Conservation (phyloP, 2,797 vertebrate genomes). For the Zenarchopterus dispar region DNA sequence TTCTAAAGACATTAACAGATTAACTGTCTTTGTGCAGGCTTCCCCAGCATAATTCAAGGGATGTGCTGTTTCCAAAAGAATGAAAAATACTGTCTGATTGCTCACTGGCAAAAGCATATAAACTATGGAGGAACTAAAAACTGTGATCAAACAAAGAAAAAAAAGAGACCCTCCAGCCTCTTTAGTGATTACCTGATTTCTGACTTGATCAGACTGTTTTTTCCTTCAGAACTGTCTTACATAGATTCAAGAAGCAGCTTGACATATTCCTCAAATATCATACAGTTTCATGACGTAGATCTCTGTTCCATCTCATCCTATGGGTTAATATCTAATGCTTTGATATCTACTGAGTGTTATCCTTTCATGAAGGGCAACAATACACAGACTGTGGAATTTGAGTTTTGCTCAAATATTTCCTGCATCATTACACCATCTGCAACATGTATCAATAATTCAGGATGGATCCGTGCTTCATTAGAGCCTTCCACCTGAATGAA, state of each 20-base stretch:
- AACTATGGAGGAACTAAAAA: not conserved
- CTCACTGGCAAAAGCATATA: slow-evolving; percentile 3
- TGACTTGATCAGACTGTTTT: not conserved
- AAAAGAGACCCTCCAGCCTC: not conserved
- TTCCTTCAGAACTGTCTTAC: not conserved
- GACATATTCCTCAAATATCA: no score
- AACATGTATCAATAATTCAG: not conserved
- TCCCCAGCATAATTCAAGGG: slow-evolving; percentile 62
- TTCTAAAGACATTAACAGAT: slow-evolving; percentile 70
- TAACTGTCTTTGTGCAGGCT: slow-evolving; percentile 67
- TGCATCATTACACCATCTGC: not conserved
- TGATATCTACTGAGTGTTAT: no score
- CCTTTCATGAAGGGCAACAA: not conserved
- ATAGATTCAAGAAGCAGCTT: not conserved
- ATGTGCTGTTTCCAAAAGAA: slow-evolving; percentile 45
- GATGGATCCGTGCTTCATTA: not conserved
- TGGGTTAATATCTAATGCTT: not conserved
- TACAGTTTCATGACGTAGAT: no score
- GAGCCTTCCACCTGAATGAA: not conserved
- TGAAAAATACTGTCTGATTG: slow-evolving; percentile 22
- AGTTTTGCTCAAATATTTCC: not conserved
- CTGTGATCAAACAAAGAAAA: not conserved
- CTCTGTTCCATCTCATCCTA: no score
- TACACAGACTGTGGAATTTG: not conserved
- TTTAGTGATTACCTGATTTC: not conserved